Evolutionary conservation across 2,888 invertebrate genomes (phyloP).

Genomic region (Buathra laborator): DNA sequence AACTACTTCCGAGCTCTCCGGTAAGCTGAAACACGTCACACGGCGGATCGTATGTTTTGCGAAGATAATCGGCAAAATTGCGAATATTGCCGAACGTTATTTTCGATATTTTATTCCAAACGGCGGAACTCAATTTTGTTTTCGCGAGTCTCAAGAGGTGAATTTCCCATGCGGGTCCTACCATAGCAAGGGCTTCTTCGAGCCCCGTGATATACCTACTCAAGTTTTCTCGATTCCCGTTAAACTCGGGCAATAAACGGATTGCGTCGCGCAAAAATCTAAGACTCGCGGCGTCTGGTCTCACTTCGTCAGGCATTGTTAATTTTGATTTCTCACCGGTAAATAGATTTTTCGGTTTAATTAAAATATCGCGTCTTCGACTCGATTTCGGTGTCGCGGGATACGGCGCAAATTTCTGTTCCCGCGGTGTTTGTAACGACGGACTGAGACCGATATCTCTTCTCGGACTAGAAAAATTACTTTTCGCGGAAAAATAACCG

Average conservation of each 20-base stretch:
- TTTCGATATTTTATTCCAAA: constrained; percentile 33
- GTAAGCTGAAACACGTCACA: too few species aligned
- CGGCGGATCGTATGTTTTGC: too few species aligned
- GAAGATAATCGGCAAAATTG: too few species aligned
- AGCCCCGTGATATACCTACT: constrained; percentile 23
- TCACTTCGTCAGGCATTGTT: background rate
- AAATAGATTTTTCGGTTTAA: background rate
- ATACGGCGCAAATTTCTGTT: too few species aligned
- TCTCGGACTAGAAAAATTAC: too few species aligned
- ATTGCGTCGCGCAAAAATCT: background rate
- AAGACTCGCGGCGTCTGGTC: background rate
- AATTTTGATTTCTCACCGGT: too few species aligned
- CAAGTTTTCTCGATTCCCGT: constrained; percentile 21
- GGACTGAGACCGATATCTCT: too few species aligned
- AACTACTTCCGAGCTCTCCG: too few species aligned
- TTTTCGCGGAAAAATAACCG: too few species aligned
- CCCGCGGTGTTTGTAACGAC: too few species aligned
- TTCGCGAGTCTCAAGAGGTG: constrained; percentile 1
- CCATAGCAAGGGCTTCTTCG: background rate
- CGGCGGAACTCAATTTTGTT: background rate
- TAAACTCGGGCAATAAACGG: constrained; percentile 20
- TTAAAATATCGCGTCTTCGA: background rate
- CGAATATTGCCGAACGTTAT: too few species aligned
- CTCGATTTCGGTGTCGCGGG: background rate
- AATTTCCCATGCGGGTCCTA: background rate